Evolutionary conservation across 2,888 invertebrate species (phyloP), one percentile per base, ranked within the genome.

Genomic region (Ernsta delagoae): DNA sequence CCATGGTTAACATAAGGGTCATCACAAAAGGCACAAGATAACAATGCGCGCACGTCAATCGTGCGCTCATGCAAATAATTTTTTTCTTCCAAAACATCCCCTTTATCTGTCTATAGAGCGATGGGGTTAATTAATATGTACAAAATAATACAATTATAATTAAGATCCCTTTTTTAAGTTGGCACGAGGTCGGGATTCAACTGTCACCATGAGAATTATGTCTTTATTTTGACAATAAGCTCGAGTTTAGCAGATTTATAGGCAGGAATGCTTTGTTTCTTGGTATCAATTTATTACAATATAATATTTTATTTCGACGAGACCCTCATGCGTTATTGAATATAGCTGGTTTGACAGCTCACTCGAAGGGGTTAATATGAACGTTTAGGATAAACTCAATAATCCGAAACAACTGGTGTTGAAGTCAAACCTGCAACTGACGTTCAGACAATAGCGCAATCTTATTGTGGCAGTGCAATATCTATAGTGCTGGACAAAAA

Each of bases 41-140:
- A 93, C 93, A 93, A 93, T 90, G 83, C 86, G 83, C 92, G 88
- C 82, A 91, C 90, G 93, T 92, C 93, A 91, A 91, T 90, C 93
- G 93, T 90, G 92, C 85, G 89, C 86, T 92, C 90, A 93, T 92
- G 93, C 93, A 93, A 92, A 92, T 91, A 89, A 81, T 86, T 92
- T 92, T 92, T 93, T 93, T 90, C 86, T 87, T 83, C 85, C 77
- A 86, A 90, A 92, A 87, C 89, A 89, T 89, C 90, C 92, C 93
- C 85, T 89, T 85, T 93, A 91, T 92, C 91, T 90, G 81, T 85
- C 80, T 83, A 80, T 84, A 83, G 74, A 83, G 85, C 83, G 87
- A 90, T 89, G 89, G 93, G 92, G 92, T 93, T 93, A 93, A 93
- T 93, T 93, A 93, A 92, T 90, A 93, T 89, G 90, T 92, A 88